phyloP scores from a whole-genome alignment of 2,113 vertebrate species.

The Cisticola juncidis region DNA sequence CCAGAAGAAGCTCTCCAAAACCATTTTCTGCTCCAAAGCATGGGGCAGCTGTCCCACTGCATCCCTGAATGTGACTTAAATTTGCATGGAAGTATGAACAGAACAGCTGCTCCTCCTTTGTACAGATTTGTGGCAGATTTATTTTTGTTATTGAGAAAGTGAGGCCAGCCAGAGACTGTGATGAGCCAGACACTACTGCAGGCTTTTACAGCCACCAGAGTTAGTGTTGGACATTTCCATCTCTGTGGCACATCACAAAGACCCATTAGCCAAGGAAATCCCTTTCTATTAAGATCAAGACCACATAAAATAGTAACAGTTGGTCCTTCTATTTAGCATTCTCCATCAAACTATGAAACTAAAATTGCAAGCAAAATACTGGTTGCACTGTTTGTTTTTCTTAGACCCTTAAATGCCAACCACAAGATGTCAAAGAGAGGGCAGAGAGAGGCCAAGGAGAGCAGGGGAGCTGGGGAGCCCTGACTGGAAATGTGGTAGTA shows the following conservation, averaged over 20 bases:
- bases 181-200: background rate
- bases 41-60: fast-evolving
- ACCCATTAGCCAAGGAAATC: background rate
- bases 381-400: background rate
- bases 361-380: background rate
- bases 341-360: background rate
- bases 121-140: background rate
- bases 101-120: background rate
- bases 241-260: background rate
- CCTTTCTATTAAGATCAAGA: background rate
- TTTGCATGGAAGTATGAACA: background rate
- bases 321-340: background rate
- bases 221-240: background rate
- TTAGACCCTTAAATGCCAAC: background rate
- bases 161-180: background rate
- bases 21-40: background rate
- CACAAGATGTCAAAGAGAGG: background rate
- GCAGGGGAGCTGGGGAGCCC: background rate
- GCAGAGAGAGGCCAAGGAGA: background rate
- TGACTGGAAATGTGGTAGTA: background rate
- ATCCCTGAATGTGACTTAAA: fast-evolving
- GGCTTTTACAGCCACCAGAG: background rate
- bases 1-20: background rate
- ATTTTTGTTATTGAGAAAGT: background rate
- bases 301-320: background rate